These are phyloP conservation scores for Catajapyx aquilonaris DNA, from an alignment of 1,140 invertebrate genomes.

Conservation along the genomic window DNA sequence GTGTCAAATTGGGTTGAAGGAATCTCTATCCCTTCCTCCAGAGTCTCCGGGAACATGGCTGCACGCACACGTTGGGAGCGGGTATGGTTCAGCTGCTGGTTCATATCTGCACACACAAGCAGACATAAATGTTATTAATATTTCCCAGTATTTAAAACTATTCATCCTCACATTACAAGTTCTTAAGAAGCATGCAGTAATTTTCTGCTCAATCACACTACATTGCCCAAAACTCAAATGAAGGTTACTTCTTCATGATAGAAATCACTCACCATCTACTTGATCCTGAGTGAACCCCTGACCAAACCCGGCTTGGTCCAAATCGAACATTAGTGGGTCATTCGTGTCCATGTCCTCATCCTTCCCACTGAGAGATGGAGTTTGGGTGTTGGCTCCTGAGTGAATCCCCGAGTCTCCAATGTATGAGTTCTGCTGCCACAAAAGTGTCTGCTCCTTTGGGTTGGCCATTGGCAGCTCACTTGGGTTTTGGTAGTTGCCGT, in stretches of 20 bases:
- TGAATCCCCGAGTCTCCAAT: conserved; percentile 90
- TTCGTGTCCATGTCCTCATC: conserved; percentile 65
- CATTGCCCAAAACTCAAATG: too few species aligned
- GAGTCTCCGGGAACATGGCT: conserved; percentile 95
- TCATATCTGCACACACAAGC: conserved; percentile 73
- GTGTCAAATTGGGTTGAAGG: conserved; percentile 89
- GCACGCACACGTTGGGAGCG: conserved; percentile 86
- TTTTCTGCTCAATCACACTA: too few species aligned
- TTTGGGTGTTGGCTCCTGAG: conserved; percentile 83
- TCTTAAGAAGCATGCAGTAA: too few species aligned
- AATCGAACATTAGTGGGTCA: conserved; percentile 69
- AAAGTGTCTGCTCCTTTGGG: conserved; percentile 71
- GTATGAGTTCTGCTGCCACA: conserved; percentile 90
- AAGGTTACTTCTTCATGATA: too few species aligned
- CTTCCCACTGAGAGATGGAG: conserved; percentile 68
- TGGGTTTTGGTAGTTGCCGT: conserved; percentile 54
- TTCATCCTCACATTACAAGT: too few species aligned
- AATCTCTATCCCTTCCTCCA: conserved; percentile 91
- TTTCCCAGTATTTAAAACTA: too few species aligned
- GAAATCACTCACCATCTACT: conserved; percentile 64
- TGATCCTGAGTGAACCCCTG: conserved; percentile 86
- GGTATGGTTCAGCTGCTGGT: conserved; percentile 85
- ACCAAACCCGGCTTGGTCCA: conserved; percentile 61
- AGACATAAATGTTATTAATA: too few species aligned
- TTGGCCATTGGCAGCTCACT: conserved; percentile 54